Evolutionary conservation across 2,113 vertebrate genomes (phyloP).

Genomic region (Syngnathus floridae): DNA sequence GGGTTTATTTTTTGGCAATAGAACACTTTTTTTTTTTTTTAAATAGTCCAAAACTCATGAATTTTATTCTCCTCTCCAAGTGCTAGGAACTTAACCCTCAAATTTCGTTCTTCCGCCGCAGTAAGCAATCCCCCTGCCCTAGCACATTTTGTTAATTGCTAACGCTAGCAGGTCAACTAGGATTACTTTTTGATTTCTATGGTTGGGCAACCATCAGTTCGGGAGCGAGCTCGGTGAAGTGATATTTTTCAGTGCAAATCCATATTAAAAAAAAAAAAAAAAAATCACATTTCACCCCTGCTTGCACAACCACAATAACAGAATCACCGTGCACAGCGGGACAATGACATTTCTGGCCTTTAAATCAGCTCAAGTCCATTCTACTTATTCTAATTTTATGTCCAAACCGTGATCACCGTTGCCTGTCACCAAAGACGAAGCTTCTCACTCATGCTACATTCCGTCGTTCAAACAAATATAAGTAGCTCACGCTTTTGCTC

Average conservation of each 20-base stretch:
- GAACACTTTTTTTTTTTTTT: background rate
- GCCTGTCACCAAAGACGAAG: slow-evolving; percentile 64
- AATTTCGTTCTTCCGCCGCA: background rate
- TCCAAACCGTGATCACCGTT: slow-evolving; percentile 65
- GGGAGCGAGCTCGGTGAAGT: background rate
- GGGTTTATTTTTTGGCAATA: background rate
- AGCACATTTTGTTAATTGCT: background rate
- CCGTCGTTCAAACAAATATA: slow-evolving; percentile 54
- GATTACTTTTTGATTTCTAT: background rate
- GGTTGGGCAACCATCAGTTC: background rate
- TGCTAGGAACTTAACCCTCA: background rate
- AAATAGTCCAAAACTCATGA: background rate
- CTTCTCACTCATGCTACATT: slow-evolving; percentile 70
- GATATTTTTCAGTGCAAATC: background rate
- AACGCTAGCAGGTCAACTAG: background rate
- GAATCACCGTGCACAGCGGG: background rate
- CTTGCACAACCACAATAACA: background rate
- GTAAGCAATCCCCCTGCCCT: background rate
- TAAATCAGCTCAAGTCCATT: slow-evolving; percentile 35
- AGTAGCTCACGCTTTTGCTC: slow-evolving; percentile 36
- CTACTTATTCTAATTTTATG: slow-evolving; percentile 58
- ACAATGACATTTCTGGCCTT: background rate
- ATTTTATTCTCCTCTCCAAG: background rate
- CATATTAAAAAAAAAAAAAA: background rate
- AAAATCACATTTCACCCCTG: background rate